phyloP scores from a whole-genome alignment of 1,140 invertebrate species.

The Cydia pomonella region DNA sequence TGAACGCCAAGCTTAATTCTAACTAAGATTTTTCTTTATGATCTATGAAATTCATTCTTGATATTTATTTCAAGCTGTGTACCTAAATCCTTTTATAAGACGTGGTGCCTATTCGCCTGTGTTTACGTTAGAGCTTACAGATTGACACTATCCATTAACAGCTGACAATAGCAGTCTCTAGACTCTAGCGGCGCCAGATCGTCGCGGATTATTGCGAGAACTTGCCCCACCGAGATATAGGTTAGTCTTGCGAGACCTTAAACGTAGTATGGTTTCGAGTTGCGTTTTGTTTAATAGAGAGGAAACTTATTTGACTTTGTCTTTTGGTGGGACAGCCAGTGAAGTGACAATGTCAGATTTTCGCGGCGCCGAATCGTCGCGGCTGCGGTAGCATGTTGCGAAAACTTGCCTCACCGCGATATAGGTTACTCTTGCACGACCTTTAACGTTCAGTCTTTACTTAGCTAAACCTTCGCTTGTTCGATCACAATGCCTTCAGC shows the following conservation, averaged over 20 bases:
- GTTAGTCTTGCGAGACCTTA: constrained; percentile 63
- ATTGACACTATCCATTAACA: constrained; percentile 12
- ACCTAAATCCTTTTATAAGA: neutral
- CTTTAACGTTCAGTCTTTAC: constrained; percentile 53
- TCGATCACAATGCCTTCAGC: constrained; percentile 41
- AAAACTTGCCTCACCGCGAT: constrained; percentile 52
- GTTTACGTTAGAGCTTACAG: neutral
- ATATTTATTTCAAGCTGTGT: neutral
- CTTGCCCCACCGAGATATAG: constrained; percentile 50
- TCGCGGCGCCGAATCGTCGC: constrained; percentile 54
- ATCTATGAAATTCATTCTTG: neutral
- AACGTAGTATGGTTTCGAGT: constrained; percentile 32
- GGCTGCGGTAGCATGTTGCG: constrained; percentile 50
- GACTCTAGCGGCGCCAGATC: constrained; percentile 47
- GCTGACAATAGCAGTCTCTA: constrained; percentile 6
- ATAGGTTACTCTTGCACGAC: constrained; percentile 64
- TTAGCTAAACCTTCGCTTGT: constrained; percentile 39
- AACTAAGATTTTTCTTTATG: too few species aligned
- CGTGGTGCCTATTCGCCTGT: neutral
- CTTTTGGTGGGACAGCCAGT: neutral
- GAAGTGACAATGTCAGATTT: neutral
- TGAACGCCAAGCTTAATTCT: too few species aligned
- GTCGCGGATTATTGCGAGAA: constrained; percentile 62
- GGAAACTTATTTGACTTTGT: neutral
- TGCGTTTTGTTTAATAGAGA: neutral